phyloP scores from a whole-genome alignment of 2,113 vertebrate species.

The Protobothrops flavoviridis region DNA sequence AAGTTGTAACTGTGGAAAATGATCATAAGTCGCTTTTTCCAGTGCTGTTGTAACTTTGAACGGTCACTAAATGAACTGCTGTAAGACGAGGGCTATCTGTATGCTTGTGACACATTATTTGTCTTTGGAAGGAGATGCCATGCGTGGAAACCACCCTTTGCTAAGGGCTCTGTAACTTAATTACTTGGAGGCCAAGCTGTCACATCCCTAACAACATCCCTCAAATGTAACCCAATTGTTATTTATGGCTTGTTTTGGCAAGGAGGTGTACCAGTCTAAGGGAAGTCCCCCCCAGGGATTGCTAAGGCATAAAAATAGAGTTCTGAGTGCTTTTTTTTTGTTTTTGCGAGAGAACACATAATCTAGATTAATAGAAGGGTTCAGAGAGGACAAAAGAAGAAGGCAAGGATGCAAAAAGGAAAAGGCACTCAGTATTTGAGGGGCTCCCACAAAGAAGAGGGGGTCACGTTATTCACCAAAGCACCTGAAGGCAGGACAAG shows the following conservation, averaged over 20 bases:
- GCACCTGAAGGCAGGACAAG: no score
- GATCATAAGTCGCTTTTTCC: no score
- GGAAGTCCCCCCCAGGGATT: background rate
- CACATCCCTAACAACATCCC: background rate
- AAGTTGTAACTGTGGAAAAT: no score
- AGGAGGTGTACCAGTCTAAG: background rate
- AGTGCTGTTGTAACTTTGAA: no score
- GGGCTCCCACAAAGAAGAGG: no score
- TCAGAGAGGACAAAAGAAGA: background rate
- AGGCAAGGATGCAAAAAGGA: no score
- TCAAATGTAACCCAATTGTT: background rate
- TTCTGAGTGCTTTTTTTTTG: background rate
- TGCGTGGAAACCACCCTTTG: background rate
- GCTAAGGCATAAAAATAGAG: background rate
- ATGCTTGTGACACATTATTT: background rate
- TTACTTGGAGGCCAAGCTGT: background rate
- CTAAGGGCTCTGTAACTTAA: constrained; percentile 18
- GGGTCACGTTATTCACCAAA: no score
- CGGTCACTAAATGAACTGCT: no score
- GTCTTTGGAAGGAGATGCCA: background rate
- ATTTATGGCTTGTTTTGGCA: background rate
- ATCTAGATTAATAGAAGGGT: background rate
- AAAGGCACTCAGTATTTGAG: background rate
- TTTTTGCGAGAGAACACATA: background rate
- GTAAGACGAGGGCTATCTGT: no score